Base-by-base conservation (phyloP, 2,113 vertebrate genomes). In the Aramus guarauna region DNA sequence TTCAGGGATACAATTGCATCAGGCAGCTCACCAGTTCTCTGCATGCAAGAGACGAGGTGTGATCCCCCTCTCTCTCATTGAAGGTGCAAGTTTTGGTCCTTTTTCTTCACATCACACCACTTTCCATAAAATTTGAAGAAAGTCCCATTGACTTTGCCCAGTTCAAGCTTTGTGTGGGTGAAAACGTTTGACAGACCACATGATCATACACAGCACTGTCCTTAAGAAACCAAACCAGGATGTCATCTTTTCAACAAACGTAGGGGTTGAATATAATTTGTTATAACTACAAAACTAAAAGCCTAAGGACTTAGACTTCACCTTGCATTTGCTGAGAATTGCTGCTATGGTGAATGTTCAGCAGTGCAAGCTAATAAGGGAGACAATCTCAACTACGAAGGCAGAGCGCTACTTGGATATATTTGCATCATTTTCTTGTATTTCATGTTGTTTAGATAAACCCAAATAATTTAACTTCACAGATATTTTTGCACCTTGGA, bases 291-390 rank as follows among this genome's bases (percentile, higher is more conserved):
- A 9, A 77, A 95, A 58, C 39, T 56, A 55, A 81, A 89, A 85
- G 95, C 94, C 88, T 87, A 26, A 94, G 91, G 80, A 83, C 77
- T 92, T 64, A 45, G 0, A 72, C 64, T 89, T 97, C 96, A 68
- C 80, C 76, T 84, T 75, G 68, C 45, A 92, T 86, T 90, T 93
- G 56, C 30, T 22, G 77, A 63, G 45, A 76, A 22, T 4, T 82
- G 56, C 88, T 95, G 73, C 48, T 41, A 15, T 19, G 74, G 34
- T 53, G 66, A 90, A 69, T 3, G 34, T 53, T 77, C 64, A 78
- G 91, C 95, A 68, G 48, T 4, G 29, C 68, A 60, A n/a, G 52
- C 48, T 78, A 91, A 88, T 43, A 60, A 91, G 60, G 68, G 64
- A 93, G 64, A 63, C 32, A 55, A 58, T 5, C 56, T 72, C 86